phyloP scores from a whole-genome alignment of 2,113 vertebrate genomes.

The Callocephalon fimbriatum region DNA sequence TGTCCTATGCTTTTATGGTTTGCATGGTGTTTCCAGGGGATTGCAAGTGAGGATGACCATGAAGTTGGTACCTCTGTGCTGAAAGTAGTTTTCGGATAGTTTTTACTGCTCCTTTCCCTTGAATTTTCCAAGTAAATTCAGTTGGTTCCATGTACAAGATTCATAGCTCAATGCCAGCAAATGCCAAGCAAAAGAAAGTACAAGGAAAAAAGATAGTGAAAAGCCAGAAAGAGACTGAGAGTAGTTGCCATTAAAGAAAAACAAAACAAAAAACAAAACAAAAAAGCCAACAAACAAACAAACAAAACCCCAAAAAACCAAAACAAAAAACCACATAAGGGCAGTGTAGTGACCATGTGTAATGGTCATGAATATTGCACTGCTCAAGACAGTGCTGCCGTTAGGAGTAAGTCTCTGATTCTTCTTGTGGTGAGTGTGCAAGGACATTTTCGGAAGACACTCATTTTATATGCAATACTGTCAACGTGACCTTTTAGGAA shows the following conservation, averaged over 20 bases:
- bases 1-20: background rate
- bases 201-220: background rate
- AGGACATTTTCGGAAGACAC: background rate
- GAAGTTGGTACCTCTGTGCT: background rate
- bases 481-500: background rate
- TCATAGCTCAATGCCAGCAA: background rate
- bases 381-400: background rate
- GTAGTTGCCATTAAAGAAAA: background rate
- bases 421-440: background rate
- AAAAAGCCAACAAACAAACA: background rate
- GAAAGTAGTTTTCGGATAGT: background rate
- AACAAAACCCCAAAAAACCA: background rate
- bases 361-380: background rate
- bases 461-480: background rate
- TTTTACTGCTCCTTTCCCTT: background rate
- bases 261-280: background rate
- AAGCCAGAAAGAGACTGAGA: background rate
- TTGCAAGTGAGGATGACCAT: background rate
- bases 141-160: background rate
- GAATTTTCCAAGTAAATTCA: background rate
- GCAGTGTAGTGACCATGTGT: background rate
- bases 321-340: background rate
- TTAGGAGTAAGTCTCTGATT: background rate
- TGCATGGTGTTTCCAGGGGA: background rate
- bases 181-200: background rate